These are phyloP conservation scores for Elephas maximus DNA, from an alignment of 2,113 vertebrate species.

Conservation along the genomic window DNA sequence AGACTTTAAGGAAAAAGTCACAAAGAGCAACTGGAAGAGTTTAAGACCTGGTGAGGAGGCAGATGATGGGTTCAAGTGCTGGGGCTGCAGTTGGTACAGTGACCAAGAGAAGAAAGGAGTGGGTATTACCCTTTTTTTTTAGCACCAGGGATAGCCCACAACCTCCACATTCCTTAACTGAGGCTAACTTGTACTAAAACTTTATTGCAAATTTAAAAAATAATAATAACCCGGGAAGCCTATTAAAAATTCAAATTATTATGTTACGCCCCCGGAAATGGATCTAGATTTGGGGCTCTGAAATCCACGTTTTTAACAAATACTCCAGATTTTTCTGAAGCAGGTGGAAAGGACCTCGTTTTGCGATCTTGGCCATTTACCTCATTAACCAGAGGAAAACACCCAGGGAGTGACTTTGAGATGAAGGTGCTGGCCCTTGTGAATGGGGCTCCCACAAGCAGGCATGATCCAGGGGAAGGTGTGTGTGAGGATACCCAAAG, in stretches of 20 bases:
- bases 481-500: background rate
- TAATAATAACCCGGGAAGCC: background rate
- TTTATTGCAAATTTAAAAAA: background rate
- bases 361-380: background rate
- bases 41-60: background rate
- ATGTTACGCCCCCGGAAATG: background rate
- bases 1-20: background rate
- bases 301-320: background rate
- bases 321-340: background rate
- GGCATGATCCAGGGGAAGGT: background rate
- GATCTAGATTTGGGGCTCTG: background rate
- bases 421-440: background rate
- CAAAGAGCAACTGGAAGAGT: background rate
- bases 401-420: background rate
- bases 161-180: background rate
- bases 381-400: background rate
- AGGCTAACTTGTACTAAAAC: background rate
- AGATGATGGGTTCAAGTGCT: background rate
- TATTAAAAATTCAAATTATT: constrained; percentile 2
- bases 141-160: background rate
- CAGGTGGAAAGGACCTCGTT: background rate
- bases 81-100: background rate
- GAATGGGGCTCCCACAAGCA: background rate
- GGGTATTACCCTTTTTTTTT: background rate
- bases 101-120: background rate